Conservation (phyloP, 2,113 vertebrate species). For the Lepus europaeus region DNA sequence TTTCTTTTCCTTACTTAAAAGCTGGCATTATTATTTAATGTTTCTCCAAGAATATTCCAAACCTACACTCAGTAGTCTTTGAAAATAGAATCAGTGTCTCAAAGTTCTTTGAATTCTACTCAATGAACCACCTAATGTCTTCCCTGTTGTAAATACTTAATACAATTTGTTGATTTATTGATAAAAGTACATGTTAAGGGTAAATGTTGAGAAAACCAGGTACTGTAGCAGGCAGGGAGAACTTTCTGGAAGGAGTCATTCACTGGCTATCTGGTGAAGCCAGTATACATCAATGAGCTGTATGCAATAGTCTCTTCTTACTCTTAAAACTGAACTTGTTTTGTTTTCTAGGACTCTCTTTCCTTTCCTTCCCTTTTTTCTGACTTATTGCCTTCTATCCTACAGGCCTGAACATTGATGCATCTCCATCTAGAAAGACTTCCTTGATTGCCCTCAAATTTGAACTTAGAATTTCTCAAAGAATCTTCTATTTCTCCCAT, state of each 20-base stretch:
- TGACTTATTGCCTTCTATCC: background rate
- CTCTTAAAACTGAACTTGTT: background rate
- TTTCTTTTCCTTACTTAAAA: slow-evolving; percentile 1
- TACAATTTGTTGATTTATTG: slow-evolving; percentile 28
- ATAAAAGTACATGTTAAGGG: background rate
- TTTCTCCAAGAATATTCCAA: background rate
- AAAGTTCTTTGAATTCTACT: background rate
- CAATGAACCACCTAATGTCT: background rate
- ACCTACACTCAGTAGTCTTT: background rate
- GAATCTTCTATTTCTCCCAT: background rate
- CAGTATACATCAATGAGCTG: background rate
- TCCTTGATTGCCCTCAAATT: background rate
- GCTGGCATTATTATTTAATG: background rate
- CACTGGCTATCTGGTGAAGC: background rate
- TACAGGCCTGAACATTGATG: background rate
- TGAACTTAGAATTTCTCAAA: background rate
- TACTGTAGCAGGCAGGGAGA: background rate
- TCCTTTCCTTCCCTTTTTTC: background rate
- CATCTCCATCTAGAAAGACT: background rate
- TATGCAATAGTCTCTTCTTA: background rate
- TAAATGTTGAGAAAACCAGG: background rate
- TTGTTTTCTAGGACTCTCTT: background rate
- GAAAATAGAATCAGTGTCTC: background rate
- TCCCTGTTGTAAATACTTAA: background rate
- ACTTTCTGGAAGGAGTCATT: background rate